Evolutionary conservation across 2,888 invertebrate species (phyloP), one percentile per base, ranked within the genome.

Genomic region (Eumerus sabulonum): DNA sequence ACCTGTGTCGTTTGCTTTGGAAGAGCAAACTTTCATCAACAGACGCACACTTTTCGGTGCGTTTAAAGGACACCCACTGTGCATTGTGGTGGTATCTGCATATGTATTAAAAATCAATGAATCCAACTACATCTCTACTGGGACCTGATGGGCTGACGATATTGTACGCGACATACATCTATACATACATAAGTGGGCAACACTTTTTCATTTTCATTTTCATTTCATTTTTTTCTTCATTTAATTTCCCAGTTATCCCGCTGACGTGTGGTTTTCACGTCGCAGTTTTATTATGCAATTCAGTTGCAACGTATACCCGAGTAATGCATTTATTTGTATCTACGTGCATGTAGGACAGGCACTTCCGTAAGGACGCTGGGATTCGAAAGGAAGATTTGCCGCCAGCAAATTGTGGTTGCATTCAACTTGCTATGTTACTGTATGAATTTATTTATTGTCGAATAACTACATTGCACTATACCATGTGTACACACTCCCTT

Each of bases 211-310:
- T 27, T 27, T 27, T 27, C 9, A 35, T 19, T 51, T 44, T 14
- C 47, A 18, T 53, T 19, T 45, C 11, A 12, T 62, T 53, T 45
- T 48, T 59, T 76, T 59, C 64, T 38, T 35, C 18, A 54, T 48
- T 59, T 42, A 42, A 56, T 60, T 57, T 60, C 19, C 27, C 64
- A 70, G 70, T 76, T 68, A 62, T 76, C 60, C 66, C 71, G 66
- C 71, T 76, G 76, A 76, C 59, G 62, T 66, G 71, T 51, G 66
- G 71, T 71, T 71, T 71, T 66, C 36, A 27, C 45, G 48, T 54
- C 27, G 38, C 40, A 40, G 36, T 56, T 71, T 76, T 56, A 45
- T 42, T 47, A 40, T 42, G 59, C 35, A 2, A 27, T 27, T 27
- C 67, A 50, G 27, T 62, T 51, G 60, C 50, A 71, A 47, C 60